Evolutionary conservation across 2,888 invertebrate genomes (phyloP), one percentile per base, ranked within the genome.

Genomic region (Lasioglossum oenotherae): DNA sequence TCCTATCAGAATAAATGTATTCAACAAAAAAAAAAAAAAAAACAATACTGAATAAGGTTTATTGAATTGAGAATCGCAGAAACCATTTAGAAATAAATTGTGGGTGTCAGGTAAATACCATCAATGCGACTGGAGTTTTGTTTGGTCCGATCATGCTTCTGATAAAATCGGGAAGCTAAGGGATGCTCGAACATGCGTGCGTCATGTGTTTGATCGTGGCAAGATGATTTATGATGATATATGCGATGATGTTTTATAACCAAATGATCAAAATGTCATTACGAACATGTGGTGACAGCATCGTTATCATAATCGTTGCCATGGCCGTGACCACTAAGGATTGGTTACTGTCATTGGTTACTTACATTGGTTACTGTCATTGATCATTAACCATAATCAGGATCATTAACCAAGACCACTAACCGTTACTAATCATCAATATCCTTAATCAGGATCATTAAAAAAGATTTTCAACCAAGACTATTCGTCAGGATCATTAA

Each of bases 1-100:
- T 31, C 31, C 16, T 64, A 6, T 64, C 2, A 2, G 64, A 31
- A 64, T 64, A 31, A 64, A 64, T 31, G 16, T 31, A 31, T 14
- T 14, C 64, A 12, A 6, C 6, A 16, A 2, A 16, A 31, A 64
- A 31, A 64, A n/a, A n/a, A n/a, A n/a, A n/a, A n/a, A n/a, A 64
- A 64, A 35, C 10, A 67, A 67, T 31, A 67, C 23, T 0, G 67
- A 67, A 67, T 35, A 10, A 23, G 8, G 67, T 67, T 35, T 67
- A 35, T 67, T 8, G 4, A 19, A 35, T 67, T 19, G 67, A 35
- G 35, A 35, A 31, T 35, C 35, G 67, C 31, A 35, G 10, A 67
- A 35, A 31, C 19, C 31, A 67, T 67, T 38, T 6, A 44, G 57
- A 6, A n/a, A 84, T 78, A 78, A 74, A 46, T n/a, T 12, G 19